Base-by-base conservation (phyloP, 2,888 invertebrate species). In the Brenthis ino region DNA sequence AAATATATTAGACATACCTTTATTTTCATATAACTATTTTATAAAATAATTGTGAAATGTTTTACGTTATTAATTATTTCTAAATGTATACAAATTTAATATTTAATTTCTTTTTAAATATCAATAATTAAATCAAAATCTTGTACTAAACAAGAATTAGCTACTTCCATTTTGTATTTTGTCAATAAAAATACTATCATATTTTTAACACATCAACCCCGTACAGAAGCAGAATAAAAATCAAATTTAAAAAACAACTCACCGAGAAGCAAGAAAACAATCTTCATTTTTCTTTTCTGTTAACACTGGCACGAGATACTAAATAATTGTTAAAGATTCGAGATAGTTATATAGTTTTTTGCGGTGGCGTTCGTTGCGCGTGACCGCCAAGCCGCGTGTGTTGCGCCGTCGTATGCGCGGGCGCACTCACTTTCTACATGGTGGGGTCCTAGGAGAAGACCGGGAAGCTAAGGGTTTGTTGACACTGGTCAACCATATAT, bases 371-470 rank as follows among this genome's bases (percentile, higher is more conserved):
- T 82, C 85, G 86, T 82, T 82, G 83, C 84, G 85, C 82, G 82
- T 82, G 78, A 82, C 85, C 88, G 87, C 86, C 84, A 77, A 76
- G 75, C 82, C 91, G 91, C 91, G 86, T 92, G 81, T 92, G 77
- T 75, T 73, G 76, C 64, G 69, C 74, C 71, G 70, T 74, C 69
- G 75, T 73, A 73, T 72, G 80, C 82, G 80, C 78, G 77, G 78
- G 81, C 76, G 86, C 92, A 81, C 91, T 93, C 92, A 92, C 92
- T 93, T 93, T 93, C 92, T 90, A 89, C 79, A 80, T 89, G 89
- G 91, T 85, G 91, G 90, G 90, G 91, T 76, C 79, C 79, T 82
- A 79, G 87, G 85, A 72, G 69, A 85, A 77, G 77, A 82, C 76
- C 81, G 86, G 91, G 86, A 89, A 89, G 82, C 80, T 73, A 76